Evolutionary conservation across 2,113 vertebrate species (phyloP).

Genomic region (Hippoglossus stenolepis): DNA sequence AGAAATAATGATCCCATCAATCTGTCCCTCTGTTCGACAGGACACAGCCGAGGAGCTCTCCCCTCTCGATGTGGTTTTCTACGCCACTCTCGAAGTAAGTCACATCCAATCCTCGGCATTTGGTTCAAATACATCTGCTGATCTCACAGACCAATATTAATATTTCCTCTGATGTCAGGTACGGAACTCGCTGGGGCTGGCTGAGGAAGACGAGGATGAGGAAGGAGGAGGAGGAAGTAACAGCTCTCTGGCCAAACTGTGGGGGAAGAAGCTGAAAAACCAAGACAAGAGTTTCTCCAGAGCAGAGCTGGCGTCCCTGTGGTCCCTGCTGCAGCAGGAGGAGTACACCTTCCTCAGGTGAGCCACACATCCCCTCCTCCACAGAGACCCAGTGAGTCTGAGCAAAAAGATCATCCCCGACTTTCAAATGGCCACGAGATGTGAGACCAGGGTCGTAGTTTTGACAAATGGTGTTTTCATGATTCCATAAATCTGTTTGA

Average conservation of each 20-base stretch:
- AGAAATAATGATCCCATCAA: too few relatives aligned
- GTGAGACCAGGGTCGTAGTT: too few relatives aligned
- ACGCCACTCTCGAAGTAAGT: slow-evolving; percentile 89
- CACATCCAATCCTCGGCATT: neutral
- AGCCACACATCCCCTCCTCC: neutral
- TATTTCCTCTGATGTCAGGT: slow-evolving; percentile 48
- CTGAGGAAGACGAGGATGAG: slow-evolving; percentile 53
- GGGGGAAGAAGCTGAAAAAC: slow-evolving; percentile 83
- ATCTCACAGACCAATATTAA: neutral
- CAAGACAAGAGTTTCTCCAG: slow-evolving; percentile 71
- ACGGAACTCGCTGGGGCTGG: slow-evolving; percentile 87
- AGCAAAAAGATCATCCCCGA: too few relatives aligned
- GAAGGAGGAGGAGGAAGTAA: slow-evolving; percentile 47
- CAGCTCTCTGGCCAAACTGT: slow-evolving; percentile 82
- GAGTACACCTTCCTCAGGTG: slow-evolving; percentile 91
- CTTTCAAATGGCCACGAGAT: too few relatives aligned
- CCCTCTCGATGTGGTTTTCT: slow-evolving; percentile 89
- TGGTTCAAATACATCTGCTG: neutral
- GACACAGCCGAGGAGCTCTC: slow-evolving; percentile 79
- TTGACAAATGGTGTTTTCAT: too few relatives aligned
- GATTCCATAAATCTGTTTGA: too few relatives aligned
- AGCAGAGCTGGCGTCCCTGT: slow-evolving; percentile 91
- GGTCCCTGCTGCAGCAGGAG: slow-evolving; percentile 95
- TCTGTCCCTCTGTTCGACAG: slow-evolving; percentile 22
- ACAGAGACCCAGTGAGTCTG: too few relatives aligned